A percentile compares a stretch with the other conserved stretches of the same genome.
Evolutionary conservation across 2,888 invertebrate species (phyloP).

Genomic region (Escarpia spicata): DNA sequence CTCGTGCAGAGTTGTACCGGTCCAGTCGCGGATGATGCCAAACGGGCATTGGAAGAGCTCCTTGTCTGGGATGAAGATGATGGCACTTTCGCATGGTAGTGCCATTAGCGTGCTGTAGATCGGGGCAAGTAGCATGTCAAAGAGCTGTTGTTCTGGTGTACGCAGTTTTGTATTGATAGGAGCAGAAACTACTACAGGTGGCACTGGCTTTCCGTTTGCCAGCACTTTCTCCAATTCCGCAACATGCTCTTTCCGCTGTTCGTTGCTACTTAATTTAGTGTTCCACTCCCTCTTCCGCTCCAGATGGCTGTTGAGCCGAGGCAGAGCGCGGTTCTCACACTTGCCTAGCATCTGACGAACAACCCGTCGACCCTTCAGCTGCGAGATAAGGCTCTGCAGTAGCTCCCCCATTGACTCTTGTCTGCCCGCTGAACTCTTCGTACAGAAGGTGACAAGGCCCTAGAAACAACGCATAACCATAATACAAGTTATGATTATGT

Average conservation of each 20-base stretch:
- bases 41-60: slow-evolving; percentile 57
- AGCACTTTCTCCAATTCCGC: not conserved
- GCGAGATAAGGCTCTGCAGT: not conserved
- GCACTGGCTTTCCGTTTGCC: not conserved
- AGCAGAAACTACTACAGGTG: not conserved
- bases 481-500: not conserved
- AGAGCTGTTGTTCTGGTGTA: slow-evolving; percentile 47
- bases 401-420: slow-evolving; percentile 27
- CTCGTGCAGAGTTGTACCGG: slow-evolving; percentile 31
- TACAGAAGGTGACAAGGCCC: slow-evolving; percentile 33
- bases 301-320: slow-evolving; percentile 39
- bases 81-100: slow-evolving; percentile 47
- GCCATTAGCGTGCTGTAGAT: slow-evolving; percentile 55
- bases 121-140: slow-evolving; percentile 55
- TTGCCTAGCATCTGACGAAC: slow-evolving; percentile 34
- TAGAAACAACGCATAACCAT: slow-evolving; percentile 48
- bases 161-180: not conserved
- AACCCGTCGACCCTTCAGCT: slow-evolving; percentile 23
- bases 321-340: slow-evolving; percentile 55
- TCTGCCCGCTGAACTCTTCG: slow-evolving; percentile 4
- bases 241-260: not conserved
- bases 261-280: not conserved
- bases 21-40: slow-evolving; percentile 52
- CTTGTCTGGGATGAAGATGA: slow-evolving; percentile 60
- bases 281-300: slow-evolving; percentile 24